Percentiles rank a stretch among this genome's conserved stretches.
Evolutionary conservation across 2,113 vertebrate species (phyloP).

Genomic region (Oenanthe melanoleuca): DNA sequence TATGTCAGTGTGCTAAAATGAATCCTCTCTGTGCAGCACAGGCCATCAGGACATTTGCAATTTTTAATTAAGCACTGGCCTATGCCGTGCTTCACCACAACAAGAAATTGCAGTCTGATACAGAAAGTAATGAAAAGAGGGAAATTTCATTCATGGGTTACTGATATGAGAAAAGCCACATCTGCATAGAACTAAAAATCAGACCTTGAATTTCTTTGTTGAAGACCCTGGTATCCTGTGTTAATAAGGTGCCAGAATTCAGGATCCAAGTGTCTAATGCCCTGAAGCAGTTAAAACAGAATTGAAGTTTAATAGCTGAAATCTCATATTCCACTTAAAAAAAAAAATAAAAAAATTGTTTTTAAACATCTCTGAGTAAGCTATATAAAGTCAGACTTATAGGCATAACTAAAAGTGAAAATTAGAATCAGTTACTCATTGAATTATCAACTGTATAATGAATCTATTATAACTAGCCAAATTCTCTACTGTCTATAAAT

Average conservation of each 20-base stretch:
- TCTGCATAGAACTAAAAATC: background rate
- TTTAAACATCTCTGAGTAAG: background rate
- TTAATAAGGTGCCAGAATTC: background rate
- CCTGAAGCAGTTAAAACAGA: background rate
- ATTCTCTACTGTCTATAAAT: conserved; percentile 13
- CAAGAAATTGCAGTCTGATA: background rate
- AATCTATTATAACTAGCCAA: background rate
- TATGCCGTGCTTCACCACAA: background rate
- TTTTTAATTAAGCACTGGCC: background rate
- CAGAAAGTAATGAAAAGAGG: background rate
- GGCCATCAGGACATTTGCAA: background rate
- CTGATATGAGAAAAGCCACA: background rate
- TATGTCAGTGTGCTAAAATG: background rate
- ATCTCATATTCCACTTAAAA: background rate
- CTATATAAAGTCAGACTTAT: background rate
- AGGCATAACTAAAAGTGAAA: background rate
- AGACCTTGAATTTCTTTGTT: background rate
- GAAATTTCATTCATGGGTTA: background rate
- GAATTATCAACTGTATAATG: conserved; percentile 23
- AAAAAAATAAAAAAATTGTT: conserved; percentile 14
- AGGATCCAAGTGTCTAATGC: fast-evolving
- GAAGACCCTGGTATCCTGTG: background rate
- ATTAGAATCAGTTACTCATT: background rate
- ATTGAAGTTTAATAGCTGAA: conserved; percentile 22
- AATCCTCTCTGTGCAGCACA: background rate